Percentiles rank a stretch among this genome's conserved stretches.
Evolutionary conservation across 2,797 vertebrate genomes (phyloP).

Genomic region (Limnodromus scolopaceus): DNA sequence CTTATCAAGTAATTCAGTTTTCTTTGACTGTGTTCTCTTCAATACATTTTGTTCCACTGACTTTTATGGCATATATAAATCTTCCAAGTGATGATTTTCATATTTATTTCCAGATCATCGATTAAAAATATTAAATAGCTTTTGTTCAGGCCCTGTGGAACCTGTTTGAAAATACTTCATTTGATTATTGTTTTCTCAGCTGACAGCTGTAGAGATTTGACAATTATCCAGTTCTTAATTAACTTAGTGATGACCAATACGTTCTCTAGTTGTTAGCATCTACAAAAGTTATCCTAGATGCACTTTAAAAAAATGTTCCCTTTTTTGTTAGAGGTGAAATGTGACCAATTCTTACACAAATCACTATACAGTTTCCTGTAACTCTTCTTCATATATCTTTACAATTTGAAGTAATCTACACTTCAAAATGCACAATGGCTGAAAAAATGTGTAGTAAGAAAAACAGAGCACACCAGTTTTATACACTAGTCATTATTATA

Average conservation of each 20-base stretch:
- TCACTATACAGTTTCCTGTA: neutral
- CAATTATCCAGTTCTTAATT: neutral
- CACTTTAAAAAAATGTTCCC: neutral
- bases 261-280: neutral
- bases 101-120: neutral
- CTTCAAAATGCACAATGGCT: neutral
- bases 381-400: neutral
- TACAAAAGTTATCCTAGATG: neutral
- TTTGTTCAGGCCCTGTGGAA: neutral
- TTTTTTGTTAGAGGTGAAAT: neutral
- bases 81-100: neutral
- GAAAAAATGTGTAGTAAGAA: neutral
- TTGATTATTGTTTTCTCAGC: neutral
- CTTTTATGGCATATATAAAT: neutral
- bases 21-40: neutral
- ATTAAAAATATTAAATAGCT: neutral
- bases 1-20: neutral
- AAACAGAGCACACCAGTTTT: rapidly evolving
- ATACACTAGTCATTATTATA: neutral
- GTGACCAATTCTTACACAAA: neutral
- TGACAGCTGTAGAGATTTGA: neutral
- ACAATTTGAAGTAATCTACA: neutral
- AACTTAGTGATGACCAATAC: neutral
- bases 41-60: neutral
- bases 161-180: neutral